Conservation (phyloP, 2,888 invertebrate genomes). For the Andrena praecox region DNA sequence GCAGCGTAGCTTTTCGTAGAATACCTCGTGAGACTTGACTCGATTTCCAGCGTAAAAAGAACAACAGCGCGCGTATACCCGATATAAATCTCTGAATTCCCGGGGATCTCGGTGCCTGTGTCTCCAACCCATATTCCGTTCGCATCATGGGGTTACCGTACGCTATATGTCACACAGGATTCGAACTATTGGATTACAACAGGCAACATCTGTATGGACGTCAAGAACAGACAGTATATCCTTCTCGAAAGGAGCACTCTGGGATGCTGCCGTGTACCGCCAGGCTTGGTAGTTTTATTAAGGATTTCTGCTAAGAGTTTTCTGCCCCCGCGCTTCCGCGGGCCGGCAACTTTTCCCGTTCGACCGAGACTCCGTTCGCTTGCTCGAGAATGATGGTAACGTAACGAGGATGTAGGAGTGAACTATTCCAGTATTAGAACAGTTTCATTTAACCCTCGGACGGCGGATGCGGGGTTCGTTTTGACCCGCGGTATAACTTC, state of each 20-base stretch:
- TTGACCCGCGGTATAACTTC: no score
- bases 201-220: slow-evolving; percentile 57
- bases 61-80: slow-evolving; percentile 10
- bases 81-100: slow-evolving; percentile 52
- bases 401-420: background rate
- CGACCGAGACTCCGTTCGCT: background rate
- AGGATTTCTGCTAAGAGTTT: slow-evolving; percentile 26
- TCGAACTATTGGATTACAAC: slow-evolving; percentile 70
- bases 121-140: slow-evolving; percentile 56
- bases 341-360: background rate
- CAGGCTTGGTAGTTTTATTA: slow-evolving; percentile 38
- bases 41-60: slow-evolving; percentile 11
- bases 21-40: slow-evolving; percentile 17
- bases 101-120: slow-evolving; percentile 25
- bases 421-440: background rate
- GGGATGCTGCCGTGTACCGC: slow-evolving; percentile 37
- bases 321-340: background rate
- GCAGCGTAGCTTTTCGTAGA: background rate
- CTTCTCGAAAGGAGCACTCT: slow-evolving; percentile 46
- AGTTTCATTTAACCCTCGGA: background rate
- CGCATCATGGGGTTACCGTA: slow-evolving; percentile 58
- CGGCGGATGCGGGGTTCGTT: no score
- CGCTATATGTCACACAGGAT: slow-evolving; percentile 56
- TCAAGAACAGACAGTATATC: slow-evolving; percentile 55
- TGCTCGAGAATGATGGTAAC: background rate